These are phyloP conservation scores for Hermetia illucens DNA, from an alignment of 1,140 invertebrate species.

Conservation along the genomic window DNA sequence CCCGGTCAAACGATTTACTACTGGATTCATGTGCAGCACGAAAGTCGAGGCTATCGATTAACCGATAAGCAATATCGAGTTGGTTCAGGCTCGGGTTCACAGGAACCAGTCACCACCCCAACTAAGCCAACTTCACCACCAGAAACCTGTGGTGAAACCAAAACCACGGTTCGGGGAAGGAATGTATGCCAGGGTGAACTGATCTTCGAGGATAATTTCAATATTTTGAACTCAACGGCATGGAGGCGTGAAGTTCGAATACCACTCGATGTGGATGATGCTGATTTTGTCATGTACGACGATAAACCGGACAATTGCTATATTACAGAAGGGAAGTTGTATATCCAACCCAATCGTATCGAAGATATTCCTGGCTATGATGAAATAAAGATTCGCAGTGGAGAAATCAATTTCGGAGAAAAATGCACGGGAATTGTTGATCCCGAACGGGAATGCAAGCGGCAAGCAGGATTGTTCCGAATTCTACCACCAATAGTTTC, in stretches of 20 bases:
- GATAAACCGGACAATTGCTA: slow-evolving; percentile 12
- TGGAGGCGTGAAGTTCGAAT: slow-evolving; percentile 17
- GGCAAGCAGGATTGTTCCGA: slow-evolving; percentile 31
- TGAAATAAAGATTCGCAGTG: background rate
- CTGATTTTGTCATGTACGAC: slow-evolving; percentile 18
- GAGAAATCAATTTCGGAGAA: slow-evolving; percentile 4
- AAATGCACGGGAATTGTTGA: slow-evolving; percentile 43
- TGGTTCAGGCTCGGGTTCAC: background rate
- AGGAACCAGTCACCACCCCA: background rate
- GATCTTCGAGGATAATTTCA: slow-evolving; percentile 20
- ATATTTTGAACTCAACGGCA: slow-evolving; percentile 15
- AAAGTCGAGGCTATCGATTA: background rate
- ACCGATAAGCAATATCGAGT: background rate
- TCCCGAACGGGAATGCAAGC: slow-evolving; percentile 33
- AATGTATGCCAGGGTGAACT: slow-evolving; percentile 15
- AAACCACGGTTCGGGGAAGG: slow-evolving; percentile 7
- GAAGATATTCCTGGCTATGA: background rate
- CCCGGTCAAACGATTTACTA: background rate
- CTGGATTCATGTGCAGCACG: background rate
- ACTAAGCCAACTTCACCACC: background rate
- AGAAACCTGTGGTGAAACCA: background rate
- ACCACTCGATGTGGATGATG: slow-evolving; percentile 16
- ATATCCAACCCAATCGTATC: slow-evolving; percentile 5
- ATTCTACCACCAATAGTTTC: slow-evolving; percentile 53
- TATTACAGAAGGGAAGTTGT: slow-evolving; percentile 15